These are phyloP conservation scores for Myiagra hebetior DNA, from an alignment of 2,113 vertebrate species.

Conservation along the genomic window DNA sequence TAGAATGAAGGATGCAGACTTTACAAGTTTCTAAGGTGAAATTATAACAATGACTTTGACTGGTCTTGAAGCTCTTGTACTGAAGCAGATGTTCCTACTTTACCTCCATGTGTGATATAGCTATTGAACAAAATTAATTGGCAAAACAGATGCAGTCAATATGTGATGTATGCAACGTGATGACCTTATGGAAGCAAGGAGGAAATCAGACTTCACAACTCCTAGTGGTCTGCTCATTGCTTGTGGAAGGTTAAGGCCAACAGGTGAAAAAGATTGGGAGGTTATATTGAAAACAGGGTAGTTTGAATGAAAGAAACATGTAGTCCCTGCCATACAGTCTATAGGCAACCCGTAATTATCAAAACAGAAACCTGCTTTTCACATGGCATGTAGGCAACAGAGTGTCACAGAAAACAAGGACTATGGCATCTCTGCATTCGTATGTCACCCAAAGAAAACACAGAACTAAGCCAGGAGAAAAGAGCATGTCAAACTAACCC, in stretches of 20 bases:
- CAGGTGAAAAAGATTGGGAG: conserved; percentile 17
- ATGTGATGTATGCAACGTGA: background rate
- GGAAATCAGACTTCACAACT: conserved; percentile 28
- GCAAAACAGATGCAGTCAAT: background rate
- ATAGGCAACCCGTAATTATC: background rate
- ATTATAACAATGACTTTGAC: conserved; percentile 10
- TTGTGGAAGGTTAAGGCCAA: background rate
- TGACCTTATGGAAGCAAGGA: conserved; percentile 21
- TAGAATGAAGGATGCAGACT: background rate
- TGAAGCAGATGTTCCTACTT: conserved; percentile 51
- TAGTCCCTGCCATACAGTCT: background rate
- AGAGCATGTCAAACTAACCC: background rate
- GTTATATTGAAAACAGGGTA: background rate
- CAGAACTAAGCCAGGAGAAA: background rate
- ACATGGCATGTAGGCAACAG: background rate
- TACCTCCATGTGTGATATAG: background rate
- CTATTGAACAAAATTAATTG: conserved; percentile 35
- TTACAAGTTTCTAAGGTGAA: conserved; percentile 15
- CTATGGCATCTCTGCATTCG: background rate
- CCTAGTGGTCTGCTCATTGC: background rate
- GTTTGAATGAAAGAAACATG: background rate
- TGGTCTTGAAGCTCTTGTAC: background rate
- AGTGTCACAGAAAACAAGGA: background rate
- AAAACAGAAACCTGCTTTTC: background rate
- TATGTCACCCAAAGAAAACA: background rate